Conservation (phyloP, 2,797 vertebrate genomes). For the Poliocrania exsul region DNA sequence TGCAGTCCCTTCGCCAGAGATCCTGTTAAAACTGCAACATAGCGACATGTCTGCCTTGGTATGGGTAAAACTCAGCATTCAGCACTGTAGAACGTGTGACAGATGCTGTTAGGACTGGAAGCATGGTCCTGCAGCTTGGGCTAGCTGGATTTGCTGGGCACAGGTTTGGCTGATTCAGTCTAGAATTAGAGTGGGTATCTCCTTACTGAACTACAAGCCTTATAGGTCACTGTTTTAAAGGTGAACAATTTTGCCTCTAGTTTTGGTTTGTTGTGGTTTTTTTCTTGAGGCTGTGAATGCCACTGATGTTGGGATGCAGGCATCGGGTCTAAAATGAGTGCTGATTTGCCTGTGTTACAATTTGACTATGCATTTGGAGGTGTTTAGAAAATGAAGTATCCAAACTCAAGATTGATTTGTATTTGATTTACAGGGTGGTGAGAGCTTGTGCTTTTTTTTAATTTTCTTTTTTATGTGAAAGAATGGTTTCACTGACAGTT, state of each 20-base stretch:
- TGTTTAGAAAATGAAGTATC: background rate
- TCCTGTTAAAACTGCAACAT: background rate
- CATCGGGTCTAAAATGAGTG: background rate
- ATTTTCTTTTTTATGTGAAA: background rate
- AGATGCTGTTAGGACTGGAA: background rate
- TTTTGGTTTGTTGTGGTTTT: background rate
- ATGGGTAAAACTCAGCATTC: background rate
- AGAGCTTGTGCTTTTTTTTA: background rate
- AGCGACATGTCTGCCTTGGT: fast-evolving
- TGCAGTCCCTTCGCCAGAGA: background rate
- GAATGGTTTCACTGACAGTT: background rate
- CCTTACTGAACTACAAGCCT: background rate
- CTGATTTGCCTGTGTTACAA: background rate
- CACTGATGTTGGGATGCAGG: background rate
- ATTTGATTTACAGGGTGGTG: background rate
- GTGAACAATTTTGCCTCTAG: background rate
- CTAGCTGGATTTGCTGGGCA: background rate
- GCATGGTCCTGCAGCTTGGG: background rate
- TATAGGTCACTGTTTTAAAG: background rate
- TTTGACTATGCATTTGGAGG: background rate
- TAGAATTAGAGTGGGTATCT: background rate
- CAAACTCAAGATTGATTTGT: background rate
- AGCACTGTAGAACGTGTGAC: fast-evolving
- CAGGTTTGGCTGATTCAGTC: background rate
- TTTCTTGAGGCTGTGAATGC: background rate